A percentile compares a stretch with the other conserved stretches of the same genome.
Conservation (phyloP, 2,113 vertebrate genomes). For the Thermophis baileyi region DNA sequence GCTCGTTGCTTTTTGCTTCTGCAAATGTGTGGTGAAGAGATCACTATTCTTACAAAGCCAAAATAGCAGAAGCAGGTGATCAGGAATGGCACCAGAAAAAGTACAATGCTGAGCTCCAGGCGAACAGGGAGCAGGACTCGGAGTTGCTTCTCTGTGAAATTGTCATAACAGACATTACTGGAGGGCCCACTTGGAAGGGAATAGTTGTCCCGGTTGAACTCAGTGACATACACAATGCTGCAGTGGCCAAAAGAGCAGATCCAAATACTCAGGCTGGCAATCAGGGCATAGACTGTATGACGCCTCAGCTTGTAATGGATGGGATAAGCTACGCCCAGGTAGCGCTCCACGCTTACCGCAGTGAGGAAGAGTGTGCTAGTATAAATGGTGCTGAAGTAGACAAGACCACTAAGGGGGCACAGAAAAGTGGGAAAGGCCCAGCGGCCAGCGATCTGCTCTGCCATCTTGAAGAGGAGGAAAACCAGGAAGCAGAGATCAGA, state of each 20-base stretch:
- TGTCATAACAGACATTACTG: slow-evolving; percentile 50
- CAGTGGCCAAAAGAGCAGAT: slow-evolving; percentile 73
- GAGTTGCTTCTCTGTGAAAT: slow-evolving; percentile 35
- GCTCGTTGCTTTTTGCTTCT: slow-evolving; percentile 56
- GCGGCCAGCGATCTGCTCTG: slow-evolving; percentile 64
- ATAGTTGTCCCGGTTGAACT: slow-evolving; percentile 43
- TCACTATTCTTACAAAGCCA: slow-evolving; percentile 61
- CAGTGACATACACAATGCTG: slow-evolving; percentile 79
- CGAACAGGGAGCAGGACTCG: slow-evolving; percentile 35
- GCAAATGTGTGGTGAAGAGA: slow-evolving; percentile 57
- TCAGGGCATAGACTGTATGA: slow-evolving; percentile 69
- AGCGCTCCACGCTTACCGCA: slow-evolving; percentile 84
- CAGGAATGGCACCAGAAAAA: slow-evolving; percentile 62
- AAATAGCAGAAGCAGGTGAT: slow-evolving; percentile 68
- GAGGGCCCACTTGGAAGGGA: accelerated
- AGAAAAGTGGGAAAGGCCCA: slow-evolving; percentile 74
- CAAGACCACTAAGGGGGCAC: slow-evolving; percentile 76
- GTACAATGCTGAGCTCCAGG: slow-evolving; percentile 62
- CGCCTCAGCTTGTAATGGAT: slow-evolving; percentile 79
- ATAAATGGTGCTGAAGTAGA: slow-evolving; percentile 89
- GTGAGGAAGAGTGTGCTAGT: slow-evolving; percentile 84
- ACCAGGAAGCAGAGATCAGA: slow-evolving; percentile 83
- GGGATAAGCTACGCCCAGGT: slow-evolving; percentile 84
- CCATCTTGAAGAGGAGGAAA: slow-evolving; percentile 83
- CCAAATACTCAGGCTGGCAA: slow-evolving; percentile 80